Evolutionary conservation across 2,888 invertebrate species (phyloP), one percentile per base, ranked within the genome.

Genomic region (Cryptophagus acutangulus): DNA sequence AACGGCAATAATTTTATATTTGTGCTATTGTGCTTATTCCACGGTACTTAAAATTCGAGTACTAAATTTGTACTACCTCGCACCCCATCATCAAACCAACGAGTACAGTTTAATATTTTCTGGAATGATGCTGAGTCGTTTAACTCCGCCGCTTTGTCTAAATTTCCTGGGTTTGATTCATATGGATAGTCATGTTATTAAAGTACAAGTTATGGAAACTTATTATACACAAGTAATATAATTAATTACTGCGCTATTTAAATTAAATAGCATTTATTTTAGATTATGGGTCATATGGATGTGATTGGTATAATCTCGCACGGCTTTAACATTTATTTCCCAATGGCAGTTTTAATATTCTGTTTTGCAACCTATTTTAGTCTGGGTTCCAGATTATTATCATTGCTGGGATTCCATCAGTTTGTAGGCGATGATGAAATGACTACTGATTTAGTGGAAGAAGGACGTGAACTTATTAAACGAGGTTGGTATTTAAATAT

Each of bases 261-360:
- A 6, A 9, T 40, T 15, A 17, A n/a, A n/a, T 13, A 10, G 24
- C 24, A n/a, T 38, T 51, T 48, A 49, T 58, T 55, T 5, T 60
- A 85, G 87, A 84, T 95, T 55, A 99, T 99, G 97, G 99, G 99
- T 0, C 97, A 99, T 67, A 92, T 99, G 94, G 96, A 97, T 69
- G 94, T 99, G 0, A 84, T 99, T 39, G 86, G 89, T 17, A 90
- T 99, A 45, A 89, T 99, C 51, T 88, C 96, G 0, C 89, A 95
- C 67, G 97, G 97, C 5, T 97, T 99, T 74, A 99, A 99, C 72
- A 87, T 99, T 39, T 99, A 99, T 72, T 95, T 99, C 70, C 99
- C 99, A 1, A 96, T 97, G 81, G 82, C 90, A 43, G 95, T 99
- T 65, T 78, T 97, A 42, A 78, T 86, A 28, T 83, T 99, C 54